Base-by-base conservation (phyloP, 2,797 vertebrate genomes). In the Sternarchorhynchus goeldii region DNA sequence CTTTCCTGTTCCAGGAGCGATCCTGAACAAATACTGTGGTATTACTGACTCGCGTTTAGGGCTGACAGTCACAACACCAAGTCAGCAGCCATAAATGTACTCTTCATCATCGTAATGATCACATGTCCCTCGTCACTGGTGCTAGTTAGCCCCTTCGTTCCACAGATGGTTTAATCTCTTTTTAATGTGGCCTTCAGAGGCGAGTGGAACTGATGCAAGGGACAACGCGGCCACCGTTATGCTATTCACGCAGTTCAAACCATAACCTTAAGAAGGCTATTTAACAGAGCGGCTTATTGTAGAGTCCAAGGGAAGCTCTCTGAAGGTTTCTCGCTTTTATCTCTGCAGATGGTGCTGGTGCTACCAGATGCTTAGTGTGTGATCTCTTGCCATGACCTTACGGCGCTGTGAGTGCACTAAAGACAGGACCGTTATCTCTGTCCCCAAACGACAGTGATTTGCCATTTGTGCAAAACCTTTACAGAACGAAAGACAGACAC, bases 51-150 rank as follows among this genome's bases (percentile, higher is more conserved):
- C 55, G 64, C 71, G 67, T 73, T 63, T 36, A 14, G 8, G 36
- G 16, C 50, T 67, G 62, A 67, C 76, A 76, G 72, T 64, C 66
- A 32, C 16, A 8, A 39, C 59, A 41, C 65, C 73, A 80, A 80
- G 77, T 83, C 71, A 45, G 68, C 74, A 58, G 75, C 70, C 78
- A 81, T 82, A 59, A 77, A 74, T 77, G 70, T 80, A 64, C 80
- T 74, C 65, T 84, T 77, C 82, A 82, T 81, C 83, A 70, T 76
- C 58, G 76, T 79, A 64, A 78, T 78, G 67, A 78, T 68, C 73
- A 66, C 76, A 58, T 78, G 67, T 64, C 78, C 79, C 45, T 69
- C 68, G 74, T 69, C 77, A 62, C 6, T 5, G 39, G 6, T 75
- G 65, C 75, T 69, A 60, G 65, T 69, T 69, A 70, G 67, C 67